These are phyloP conservation scores for Clitarchus hookeri DNA, from an alignment of 2,888 invertebrate genomes.

Conservation along the genomic window DNA sequence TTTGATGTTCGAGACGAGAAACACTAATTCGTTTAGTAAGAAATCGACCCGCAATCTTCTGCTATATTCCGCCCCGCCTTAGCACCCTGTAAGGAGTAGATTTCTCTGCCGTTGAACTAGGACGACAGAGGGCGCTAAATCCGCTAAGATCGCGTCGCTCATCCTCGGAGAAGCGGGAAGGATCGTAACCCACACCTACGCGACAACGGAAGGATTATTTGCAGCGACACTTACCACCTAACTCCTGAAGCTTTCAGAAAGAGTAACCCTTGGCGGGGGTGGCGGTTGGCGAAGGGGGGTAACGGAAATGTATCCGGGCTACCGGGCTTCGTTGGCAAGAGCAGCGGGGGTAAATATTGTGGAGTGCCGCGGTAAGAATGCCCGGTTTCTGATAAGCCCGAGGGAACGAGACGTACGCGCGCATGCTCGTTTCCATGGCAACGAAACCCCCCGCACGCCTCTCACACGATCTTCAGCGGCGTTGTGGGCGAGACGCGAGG, in stretches of 20 bases:
- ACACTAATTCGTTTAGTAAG: too few species aligned
- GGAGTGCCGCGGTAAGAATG: constrained; percentile 7
- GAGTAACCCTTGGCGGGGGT: too few species aligned
- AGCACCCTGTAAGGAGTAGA: too few species aligned
- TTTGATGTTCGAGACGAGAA: too few species aligned
- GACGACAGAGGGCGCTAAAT: neutral
- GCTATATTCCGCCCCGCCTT: too few species aligned
- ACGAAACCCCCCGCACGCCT: neutral
- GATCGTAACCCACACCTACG: neutral
- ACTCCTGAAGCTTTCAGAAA: neutral
- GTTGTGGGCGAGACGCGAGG: neutral
- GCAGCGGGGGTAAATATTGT: neutral
- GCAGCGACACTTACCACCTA: neutral
- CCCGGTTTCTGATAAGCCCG: constrained; percentile 14
- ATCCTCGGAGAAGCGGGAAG: neutral
- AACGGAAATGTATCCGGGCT: neutral
- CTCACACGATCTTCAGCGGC: neutral
- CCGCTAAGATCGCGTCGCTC: neutral
- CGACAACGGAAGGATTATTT: neutral
- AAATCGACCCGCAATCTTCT: too few species aligned
- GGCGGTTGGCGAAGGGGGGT: neutral
- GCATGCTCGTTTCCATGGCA: neutral
- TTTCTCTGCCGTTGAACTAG: too few species aligned
- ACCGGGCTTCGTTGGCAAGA: neutral
- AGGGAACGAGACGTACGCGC: neutral